phyloP scores from a whole-genome alignment of 2,113 vertebrate species.

The Corythornis madagascariensis region DNA sequence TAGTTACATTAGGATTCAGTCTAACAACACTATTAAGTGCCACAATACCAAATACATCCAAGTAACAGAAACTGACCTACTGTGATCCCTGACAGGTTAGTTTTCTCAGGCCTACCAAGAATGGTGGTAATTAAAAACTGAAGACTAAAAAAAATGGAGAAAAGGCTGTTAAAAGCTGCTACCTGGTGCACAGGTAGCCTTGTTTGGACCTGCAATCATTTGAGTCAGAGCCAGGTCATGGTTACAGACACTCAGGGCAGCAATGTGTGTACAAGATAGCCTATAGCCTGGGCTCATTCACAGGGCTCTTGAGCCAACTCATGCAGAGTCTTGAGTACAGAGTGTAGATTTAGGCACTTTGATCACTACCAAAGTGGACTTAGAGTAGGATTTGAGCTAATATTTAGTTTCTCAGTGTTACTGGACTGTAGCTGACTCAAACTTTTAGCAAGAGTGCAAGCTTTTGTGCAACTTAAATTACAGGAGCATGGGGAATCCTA shows the following conservation, averaged over 20 bases:
- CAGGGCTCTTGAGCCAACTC: neutral
- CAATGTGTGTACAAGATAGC: neutral
- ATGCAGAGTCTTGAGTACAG: neutral
- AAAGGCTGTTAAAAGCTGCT: neutral
- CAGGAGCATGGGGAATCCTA: neutral
- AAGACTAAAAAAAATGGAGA: neutral
- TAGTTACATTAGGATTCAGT: neutral
- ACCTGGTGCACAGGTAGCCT: neutral
- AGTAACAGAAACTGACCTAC: neutral
- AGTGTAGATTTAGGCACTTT: neutral
- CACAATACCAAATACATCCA: neutral
- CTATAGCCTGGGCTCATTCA: neutral
- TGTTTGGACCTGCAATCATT: neutral
- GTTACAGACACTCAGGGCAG: neutral
- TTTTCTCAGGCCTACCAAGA: neutral
- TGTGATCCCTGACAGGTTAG: neutral
- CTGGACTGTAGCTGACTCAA: neutral
- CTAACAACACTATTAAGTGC: neutral
- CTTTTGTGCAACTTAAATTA: neutral
- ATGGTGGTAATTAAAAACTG: neutral
- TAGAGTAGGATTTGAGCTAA: neutral
- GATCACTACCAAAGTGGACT: neutral
- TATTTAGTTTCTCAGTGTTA: neutral
- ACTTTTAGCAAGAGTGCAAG: neutral
- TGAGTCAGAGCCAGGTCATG: neutral